These are phyloP conservation scores for Rynchops niger DNA, from an alignment of 2,113 vertebrate genomes.

Conservation along the genomic window DNA sequence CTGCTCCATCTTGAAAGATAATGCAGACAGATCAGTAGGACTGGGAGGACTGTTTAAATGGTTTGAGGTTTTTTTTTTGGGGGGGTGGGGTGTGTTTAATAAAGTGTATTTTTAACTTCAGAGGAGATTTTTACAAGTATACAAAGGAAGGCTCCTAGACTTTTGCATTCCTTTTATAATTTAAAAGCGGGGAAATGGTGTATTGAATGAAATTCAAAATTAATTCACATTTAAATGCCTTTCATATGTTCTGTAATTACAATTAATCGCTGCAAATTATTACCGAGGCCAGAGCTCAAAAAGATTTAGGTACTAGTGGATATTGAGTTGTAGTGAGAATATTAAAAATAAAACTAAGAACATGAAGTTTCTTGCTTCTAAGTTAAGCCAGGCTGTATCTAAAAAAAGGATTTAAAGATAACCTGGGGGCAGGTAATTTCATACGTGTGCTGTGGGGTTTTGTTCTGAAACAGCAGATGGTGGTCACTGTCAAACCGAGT, in stretches of 20 bases:
- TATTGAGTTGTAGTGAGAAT: neutral
- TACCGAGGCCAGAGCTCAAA: neutral
- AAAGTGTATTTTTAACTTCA: neutral
- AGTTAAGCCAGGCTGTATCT: neutral
- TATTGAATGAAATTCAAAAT: neutral
- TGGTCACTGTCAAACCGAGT: fast-evolving
- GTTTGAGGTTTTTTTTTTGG: too few relatives aligned
- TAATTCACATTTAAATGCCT: neutral
- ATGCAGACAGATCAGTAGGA: fast-evolving
- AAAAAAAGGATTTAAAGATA: neutral
- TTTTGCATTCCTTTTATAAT: neutral
- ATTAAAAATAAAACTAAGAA: neutral
- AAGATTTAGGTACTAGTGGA: neutral
- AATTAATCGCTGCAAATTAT: neutral
- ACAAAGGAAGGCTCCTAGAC: neutral
- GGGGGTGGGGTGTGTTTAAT: too few relatives aligned
- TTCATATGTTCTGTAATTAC: neutral
- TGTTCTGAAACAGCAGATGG: neutral
- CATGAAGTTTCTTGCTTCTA: neutral
- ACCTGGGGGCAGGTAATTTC: neutral
- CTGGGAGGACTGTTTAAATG: neutral
- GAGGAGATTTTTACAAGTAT: neutral
- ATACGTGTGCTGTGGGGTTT: neutral
- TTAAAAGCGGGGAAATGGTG: neutral
- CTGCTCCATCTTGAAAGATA: neutral